Evolutionary conservation across 2,888 invertebrate species (phyloP).

Genomic region (Zygaena filipendulae): DNA sequence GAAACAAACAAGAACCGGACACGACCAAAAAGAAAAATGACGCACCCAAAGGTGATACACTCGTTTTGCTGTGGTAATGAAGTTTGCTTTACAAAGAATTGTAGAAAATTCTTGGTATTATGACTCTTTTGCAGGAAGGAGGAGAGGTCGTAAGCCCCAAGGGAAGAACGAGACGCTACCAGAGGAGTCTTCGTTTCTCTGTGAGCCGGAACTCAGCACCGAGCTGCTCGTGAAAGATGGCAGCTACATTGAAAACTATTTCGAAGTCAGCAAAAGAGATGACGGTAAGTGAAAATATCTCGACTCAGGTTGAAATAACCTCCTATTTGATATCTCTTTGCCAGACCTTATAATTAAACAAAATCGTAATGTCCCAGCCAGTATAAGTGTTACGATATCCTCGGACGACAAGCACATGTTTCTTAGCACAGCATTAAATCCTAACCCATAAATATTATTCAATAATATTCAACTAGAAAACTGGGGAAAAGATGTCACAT

Average conservation of each 20-base stretch:
- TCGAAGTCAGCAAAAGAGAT: slow-evolving; percentile 36
- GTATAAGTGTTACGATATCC: too few relatives aligned
- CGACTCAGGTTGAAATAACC: not conserved
- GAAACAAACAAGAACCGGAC: slow-evolving; percentile 38
- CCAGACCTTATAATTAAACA: too few relatives aligned
- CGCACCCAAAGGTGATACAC: slow-evolving; percentile 43
- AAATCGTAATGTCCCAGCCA: too few relatives aligned
- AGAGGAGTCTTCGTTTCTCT: slow-evolving; percentile 52
- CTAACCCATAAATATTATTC: too few relatives aligned
- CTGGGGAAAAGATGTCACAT: too few relatives aligned
- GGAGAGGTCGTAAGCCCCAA: slow-evolving; percentile 40
- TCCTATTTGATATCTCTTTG: not conserved
- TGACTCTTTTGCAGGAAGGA: slow-evolving; percentile 34
- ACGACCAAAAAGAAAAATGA: slow-evolving; percentile 46
- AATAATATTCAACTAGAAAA: too few relatives aligned
- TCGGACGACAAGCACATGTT: too few relatives aligned
- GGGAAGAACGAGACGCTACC: slow-evolving; percentile 51
- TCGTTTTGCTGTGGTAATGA: not conserved
- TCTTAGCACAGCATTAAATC: too few relatives aligned
- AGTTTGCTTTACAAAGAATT: not conserved
- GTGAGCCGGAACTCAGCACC: slow-evolving; percentile 47
- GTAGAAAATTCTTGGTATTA: not conserved
- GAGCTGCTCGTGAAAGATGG: slow-evolving; percentile 44
- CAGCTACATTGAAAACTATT: slow-evolving; percentile 50
- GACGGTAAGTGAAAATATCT: slow-evolving; percentile 25